Evolutionary conservation across 1,140 invertebrate species (phyloP).

Genomic region (Dreissena polymorpha): DNA sequence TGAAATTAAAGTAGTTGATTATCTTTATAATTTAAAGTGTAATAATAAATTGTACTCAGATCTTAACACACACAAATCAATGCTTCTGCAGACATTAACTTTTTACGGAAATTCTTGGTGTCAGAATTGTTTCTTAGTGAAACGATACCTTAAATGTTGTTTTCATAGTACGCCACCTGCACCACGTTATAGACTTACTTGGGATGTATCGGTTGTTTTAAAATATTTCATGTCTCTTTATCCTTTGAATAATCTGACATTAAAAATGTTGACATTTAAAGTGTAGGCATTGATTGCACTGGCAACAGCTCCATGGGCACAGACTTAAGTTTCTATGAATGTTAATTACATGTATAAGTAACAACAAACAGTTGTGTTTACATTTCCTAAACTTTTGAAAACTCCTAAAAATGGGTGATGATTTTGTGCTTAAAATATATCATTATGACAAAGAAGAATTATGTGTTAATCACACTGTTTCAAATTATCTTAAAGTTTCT

Average conservation of each 20-base stretch:
- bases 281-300: slow-evolving; percentile 17
- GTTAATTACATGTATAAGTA: background rate
- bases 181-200: too few relatives aligned
- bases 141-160: too few relatives aligned
- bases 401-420: background rate
- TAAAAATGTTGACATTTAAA: slow-evolving; percentile 13
- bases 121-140: too few relatives aligned
- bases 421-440: slow-evolving; percentile 9
- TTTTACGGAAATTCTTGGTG: too few relatives aligned
- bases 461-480: slow-evolving; percentile 25
- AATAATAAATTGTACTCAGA: slow-evolving; percentile 26
- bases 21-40: background rate
- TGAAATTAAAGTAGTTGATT: slow-evolving; percentile 3
- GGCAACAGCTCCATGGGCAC: background rate
- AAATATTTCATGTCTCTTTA: too few relatives aligned
- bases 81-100: slow-evolving; percentile 22
- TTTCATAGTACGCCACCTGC: too few relatives aligned
- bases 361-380: background rate
- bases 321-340: background rate
- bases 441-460: slow-evolving; percentile 30
- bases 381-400: slow-evolving; percentile 31
- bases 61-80: slow-evolving; percentile 29
- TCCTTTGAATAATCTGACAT: background rate
- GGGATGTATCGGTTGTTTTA: too few relatives aligned
- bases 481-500: slow-evolving; percentile 20